Conservation (phyloP, 2,113 vertebrate genomes). For the Panurus biarmicus region DNA sequence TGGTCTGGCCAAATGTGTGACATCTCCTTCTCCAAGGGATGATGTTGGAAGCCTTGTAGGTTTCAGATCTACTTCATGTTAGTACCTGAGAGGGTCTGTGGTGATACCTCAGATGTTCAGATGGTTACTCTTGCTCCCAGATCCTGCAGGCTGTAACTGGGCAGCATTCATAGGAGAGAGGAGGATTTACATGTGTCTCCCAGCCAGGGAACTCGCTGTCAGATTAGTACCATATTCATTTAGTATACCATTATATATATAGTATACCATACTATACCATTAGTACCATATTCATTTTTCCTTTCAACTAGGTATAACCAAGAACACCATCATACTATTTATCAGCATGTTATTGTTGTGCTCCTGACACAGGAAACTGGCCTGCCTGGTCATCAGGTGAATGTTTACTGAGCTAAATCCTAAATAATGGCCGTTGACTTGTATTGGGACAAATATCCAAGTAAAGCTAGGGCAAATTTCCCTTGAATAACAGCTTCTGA, state of each 20-base stretch:
- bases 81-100: background rate
- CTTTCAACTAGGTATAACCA: background rate
- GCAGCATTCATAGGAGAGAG: background rate
- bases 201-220: background rate
- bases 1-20: background rate
- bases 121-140: background rate
- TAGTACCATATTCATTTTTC: background rate
- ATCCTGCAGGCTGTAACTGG: background rate
- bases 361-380: background rate
- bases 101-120: background rate
- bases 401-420: background rate
- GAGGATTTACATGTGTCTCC: background rate
- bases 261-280: too few relatives aligned
- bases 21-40: background rate
- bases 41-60: background rate
- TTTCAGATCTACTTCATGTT: background rate
- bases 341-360: background rate
- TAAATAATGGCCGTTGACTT: background rate
- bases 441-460: background rate
- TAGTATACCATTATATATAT: too few relatives aligned
- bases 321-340: background rate
- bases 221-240: background rate
- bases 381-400: background rate
- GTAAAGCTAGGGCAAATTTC: background rate
- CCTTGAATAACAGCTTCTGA: background rate